These are phyloP conservation scores for Drosophila mimica DNA, from an alignment of 2,888 invertebrate genomes.

Conservation along the genomic window DNA sequence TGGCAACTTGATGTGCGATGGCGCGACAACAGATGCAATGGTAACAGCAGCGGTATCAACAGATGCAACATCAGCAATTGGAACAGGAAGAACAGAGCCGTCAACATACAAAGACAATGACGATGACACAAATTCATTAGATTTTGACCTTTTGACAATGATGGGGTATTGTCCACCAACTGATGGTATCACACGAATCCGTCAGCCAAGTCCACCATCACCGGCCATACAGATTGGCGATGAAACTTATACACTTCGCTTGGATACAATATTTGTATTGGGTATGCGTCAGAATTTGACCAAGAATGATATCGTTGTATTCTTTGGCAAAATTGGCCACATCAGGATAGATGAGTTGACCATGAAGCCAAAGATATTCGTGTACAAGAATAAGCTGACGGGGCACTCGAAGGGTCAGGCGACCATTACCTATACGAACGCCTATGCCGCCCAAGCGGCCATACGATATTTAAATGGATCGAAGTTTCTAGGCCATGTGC, in stretches of 20 bases:
- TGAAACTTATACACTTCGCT: conserved; percentile 54
- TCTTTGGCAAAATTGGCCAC: conserved; percentile 56
- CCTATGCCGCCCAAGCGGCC: conserved; percentile 62
- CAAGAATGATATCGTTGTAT: conserved; percentile 63
- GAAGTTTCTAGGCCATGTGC: conserved; percentile 51
- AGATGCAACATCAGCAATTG: not conserved
- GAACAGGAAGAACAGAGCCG: conserved; percentile 1
- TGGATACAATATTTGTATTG: conserved; percentile 66
- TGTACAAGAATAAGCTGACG: conserved; percentile 67
- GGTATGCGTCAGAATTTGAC: conserved; percentile 67
- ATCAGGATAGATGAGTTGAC: conserved; percentile 54
- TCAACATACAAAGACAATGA: not conserved
- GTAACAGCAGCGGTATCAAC: not conserved
- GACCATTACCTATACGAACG: conserved; percentile 62
- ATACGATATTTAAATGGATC: conserved; percentile 51
- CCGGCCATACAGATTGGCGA: conserved; percentile 43
- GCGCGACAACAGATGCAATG: not conserved
- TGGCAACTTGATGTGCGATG: conserved; percentile 21
- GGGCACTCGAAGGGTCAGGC: conserved; percentile 72
- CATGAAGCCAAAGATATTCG: conserved; percentile 69
- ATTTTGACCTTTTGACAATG: conserved; percentile 25
- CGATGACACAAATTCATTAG: not conserved
- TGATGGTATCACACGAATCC: conserved; percentile 15
- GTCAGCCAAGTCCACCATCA: conserved; percentile 7
- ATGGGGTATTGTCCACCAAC: conserved; percentile 12